phyloP scores from a whole-genome alignment of 2,888 invertebrate genomes.

The Perdita meconis region DNA sequence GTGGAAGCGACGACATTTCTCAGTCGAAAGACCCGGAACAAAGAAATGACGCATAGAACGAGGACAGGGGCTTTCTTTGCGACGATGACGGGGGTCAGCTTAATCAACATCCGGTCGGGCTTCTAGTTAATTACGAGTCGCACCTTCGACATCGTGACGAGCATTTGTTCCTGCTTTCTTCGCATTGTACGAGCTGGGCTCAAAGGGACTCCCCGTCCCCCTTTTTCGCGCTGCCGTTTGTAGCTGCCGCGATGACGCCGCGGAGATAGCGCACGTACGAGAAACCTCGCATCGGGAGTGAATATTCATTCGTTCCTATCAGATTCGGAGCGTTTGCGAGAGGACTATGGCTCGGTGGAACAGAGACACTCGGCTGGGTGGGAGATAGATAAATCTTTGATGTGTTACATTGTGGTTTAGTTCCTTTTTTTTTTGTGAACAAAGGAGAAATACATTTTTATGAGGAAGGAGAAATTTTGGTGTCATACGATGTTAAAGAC shows the following conservation, averaged over 20 bases:
- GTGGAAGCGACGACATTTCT: background rate
- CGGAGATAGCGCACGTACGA: constrained; percentile 66
- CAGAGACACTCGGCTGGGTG: constrained; percentile 8
- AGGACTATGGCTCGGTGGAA: constrained; percentile 35
- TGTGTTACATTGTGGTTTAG: background rate
- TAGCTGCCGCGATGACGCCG: constrained; percentile 46
- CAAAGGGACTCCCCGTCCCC: too few relatives aligned
- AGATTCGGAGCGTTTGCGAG: constrained; percentile 61
- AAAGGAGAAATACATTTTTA: background rate
- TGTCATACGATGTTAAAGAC: background rate
- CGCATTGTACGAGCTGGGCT: constrained; percentile 49
- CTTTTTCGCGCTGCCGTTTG: constrained; percentile 67
- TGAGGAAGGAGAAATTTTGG: background rate
- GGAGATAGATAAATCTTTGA: background rate
- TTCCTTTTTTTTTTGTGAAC: background rate
- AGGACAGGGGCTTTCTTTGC: constrained; percentile 24
- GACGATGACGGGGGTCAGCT: constrained; percentile 59
- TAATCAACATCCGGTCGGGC: constrained; percentile 66
- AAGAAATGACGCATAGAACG: constrained; percentile 13
- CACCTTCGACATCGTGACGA: constrained; percentile 63
- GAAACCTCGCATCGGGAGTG: constrained; percentile 62
- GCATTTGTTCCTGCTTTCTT: constrained; percentile 63
- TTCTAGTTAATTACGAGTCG: constrained; percentile 69
- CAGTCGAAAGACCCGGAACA: background rate
- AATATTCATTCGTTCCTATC: constrained; percentile 66